phyloP scores from a whole-genome alignment of 2,888 invertebrate genomes.

The Oscheius sp. region DNA sequence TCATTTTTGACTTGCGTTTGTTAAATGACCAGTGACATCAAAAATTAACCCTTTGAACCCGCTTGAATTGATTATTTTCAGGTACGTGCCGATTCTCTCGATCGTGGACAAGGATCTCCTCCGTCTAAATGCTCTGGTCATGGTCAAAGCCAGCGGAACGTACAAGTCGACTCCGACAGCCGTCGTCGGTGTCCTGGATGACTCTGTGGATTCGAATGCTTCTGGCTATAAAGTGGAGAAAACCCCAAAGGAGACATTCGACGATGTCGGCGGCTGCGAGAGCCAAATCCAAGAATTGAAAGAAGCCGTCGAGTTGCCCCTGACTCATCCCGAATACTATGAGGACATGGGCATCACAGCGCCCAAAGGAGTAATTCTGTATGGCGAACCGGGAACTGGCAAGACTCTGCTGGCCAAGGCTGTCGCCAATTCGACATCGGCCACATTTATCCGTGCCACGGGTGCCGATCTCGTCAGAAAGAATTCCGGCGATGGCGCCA shows the following conservation, averaged over 20 bases:
- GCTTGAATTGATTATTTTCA: not conserved
- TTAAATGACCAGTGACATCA: no score
- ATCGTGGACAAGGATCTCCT: constrained; percentile 68
- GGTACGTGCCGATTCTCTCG: constrained; percentile 65
- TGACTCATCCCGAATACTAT: constrained; percentile 98
- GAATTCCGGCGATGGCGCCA: constrained; percentile 95
- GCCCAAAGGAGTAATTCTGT: constrained; percentile 97
- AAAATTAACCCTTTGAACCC: no score
- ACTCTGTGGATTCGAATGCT: constrained; percentile 57
- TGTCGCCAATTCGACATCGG: constrained; percentile 98
- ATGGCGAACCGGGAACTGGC: constrained; percentile 89
- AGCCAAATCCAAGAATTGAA: constrained; percentile 85
- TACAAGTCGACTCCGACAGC: constrained; percentile 57
- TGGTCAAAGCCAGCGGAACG: constrained; percentile 62
- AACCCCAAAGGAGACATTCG: constrained; percentile 63
- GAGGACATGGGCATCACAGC: constrained; percentile 99
- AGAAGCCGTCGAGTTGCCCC: constrained; percentile 95
- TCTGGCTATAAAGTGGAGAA: constrained; percentile 64
- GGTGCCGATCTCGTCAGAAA: constrained; percentile 98
- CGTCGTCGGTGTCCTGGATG: constrained; percentile 78
- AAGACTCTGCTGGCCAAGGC: constrained; percentile 98
- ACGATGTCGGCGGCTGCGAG: constrained; percentile 77
- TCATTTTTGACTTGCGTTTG: no score
- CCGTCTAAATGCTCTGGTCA: constrained; percentile 64
- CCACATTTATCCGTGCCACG: constrained; percentile 97